Evolutionary conservation across 2,113 vertebrate genomes (phyloP), one percentile per base, ranked within the genome.

Genomic region (Platichthys stellatus): DNA sequence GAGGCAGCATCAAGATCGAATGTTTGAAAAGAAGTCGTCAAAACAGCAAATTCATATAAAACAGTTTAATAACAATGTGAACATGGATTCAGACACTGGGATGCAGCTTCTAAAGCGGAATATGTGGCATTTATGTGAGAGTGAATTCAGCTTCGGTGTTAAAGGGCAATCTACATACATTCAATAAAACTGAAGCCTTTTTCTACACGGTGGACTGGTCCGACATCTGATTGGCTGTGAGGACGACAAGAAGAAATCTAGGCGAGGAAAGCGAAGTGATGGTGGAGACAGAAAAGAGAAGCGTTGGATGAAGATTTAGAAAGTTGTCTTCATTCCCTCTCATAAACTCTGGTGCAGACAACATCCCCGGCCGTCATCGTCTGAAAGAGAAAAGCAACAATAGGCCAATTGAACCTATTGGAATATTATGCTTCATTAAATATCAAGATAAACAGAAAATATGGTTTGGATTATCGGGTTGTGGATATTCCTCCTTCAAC

Each of bases 351-450:
- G 84, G 96, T 97, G 90, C 97, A 98, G 76, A 97, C 92, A 0
- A 97, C 91, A 0, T 97, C 95, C 1, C 96, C 96, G 0, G 96
- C 97, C 0, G 92, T 96, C 96, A 98, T 96, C 24, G 95, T 97
- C 97, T 98, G 92, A 58, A 94, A 90, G 70, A 80, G 89, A 80
- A 24, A 54, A 10, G 40, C 51, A 57, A 80, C 38, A 76, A 66
- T 49, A 14, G 14, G 5, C 65, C 17, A 70, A 28, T 59, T 65
- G 60, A 26, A 58, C 38, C 8, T 3, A 43, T 13, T 18, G 17
- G 15, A 18, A 51, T 51, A 51, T 18, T 26, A 47, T 49, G 43
- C 14, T 11, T 65, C 17, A 26, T 49, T 26, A 45, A 45, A 17
- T 23, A 65, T 28, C 1, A 9, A 18, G 11, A 23, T 9, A 24